Percentiles rank a stretch among this genome's conserved stretches.
These are phyloP conservation scores for Poicephalus meyeri DNA, from an alignment of 2,113 vertebrate species.

Conservation along the genomic window DNA sequence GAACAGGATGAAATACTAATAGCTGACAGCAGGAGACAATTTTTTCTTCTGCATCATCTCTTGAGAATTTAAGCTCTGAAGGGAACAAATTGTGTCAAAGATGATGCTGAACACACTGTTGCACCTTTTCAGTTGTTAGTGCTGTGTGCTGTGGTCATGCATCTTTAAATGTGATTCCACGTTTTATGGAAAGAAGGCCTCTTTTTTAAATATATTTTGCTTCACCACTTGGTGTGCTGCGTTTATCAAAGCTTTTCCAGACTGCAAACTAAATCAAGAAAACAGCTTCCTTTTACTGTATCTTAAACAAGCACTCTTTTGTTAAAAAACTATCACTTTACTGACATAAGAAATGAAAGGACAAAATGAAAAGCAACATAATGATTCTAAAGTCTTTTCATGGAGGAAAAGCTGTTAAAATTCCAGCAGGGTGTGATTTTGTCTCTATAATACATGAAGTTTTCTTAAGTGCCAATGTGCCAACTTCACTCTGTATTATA, in stretches of 20 bases:
- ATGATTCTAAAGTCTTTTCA: not conserved
- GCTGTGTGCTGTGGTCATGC: not conserved
- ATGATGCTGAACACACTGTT: not conserved
- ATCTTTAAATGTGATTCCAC: not conserved
- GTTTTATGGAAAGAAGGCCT: not conserved
- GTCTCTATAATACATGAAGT: not conserved
- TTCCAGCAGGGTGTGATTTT: not conserved
- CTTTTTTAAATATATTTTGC: not conserved
- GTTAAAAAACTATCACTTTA: not conserved
- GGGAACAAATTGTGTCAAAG: not conserved
- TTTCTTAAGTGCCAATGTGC: not conserved
- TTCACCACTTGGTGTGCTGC: not conserved
- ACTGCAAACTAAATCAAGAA: conserved; percentile 24
- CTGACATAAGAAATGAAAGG: not conserved
- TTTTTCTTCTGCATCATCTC: not conserved
- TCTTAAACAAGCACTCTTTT: conserved; percentile 42
- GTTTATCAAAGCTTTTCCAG: conserved; percentile 58
- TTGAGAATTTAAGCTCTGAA: not conserved
- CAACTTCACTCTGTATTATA: not conserved
- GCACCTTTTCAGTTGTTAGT: not conserved
- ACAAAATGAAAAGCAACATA: not conserved
- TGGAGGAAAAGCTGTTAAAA: not conserved
- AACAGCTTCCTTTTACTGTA: not conserved
- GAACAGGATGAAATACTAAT: not conserved
- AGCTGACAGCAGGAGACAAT: not conserved